These are phyloP conservation scores for Austrolebias charrua DNA, from an alignment of 2,797 vertebrate species.

Conservation along the genomic window DNA sequence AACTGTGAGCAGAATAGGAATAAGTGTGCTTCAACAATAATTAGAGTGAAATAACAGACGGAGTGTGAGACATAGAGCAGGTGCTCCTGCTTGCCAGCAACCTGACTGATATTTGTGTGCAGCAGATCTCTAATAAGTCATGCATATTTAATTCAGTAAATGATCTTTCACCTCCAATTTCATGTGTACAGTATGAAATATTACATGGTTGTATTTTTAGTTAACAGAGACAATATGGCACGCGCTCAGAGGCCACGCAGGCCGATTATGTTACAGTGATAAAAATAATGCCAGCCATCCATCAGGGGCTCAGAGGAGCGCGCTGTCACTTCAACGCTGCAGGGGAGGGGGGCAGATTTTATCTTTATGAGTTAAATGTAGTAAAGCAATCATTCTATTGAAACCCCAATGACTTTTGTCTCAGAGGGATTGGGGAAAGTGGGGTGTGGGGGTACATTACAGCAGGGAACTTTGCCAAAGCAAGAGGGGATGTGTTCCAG, in stretches of 20 bases:
- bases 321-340: conserved; percentile 21
- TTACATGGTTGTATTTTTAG: conserved; percentile 58
- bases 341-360: conserved; percentile 2
- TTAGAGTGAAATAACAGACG: not conserved
- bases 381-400: conserved; percentile 35
- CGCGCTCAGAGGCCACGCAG: conserved; percentile 25
- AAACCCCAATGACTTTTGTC: conserved; percentile 23
- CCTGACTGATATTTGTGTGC: conserved; percentile 35
- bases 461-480: conserved; percentile 30
- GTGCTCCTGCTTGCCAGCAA: not conserved
- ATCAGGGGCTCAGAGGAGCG: conserved; percentile 50
- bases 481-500: conserved; percentile 39
- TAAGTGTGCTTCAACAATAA: no score
- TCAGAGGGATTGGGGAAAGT: not conserved
- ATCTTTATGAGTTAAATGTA: conserved; percentile 33
- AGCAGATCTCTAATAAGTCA: conserved; percentile 44
- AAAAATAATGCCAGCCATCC: conserved; percentile 64
- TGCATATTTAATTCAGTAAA: conserved; percentile 69
- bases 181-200: conserved; percentile 42
- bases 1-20: no score
- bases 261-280: conserved; percentile 68
- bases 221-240: conserved; percentile 34
- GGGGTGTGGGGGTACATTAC: conserved; percentile 30
- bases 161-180: conserved; percentile 63
- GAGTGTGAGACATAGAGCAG: conserved; percentile 14